phyloP scores from a whole-genome alignment of 1,140 invertebrate species.

The Ctenoplectra terminalis region DNA sequence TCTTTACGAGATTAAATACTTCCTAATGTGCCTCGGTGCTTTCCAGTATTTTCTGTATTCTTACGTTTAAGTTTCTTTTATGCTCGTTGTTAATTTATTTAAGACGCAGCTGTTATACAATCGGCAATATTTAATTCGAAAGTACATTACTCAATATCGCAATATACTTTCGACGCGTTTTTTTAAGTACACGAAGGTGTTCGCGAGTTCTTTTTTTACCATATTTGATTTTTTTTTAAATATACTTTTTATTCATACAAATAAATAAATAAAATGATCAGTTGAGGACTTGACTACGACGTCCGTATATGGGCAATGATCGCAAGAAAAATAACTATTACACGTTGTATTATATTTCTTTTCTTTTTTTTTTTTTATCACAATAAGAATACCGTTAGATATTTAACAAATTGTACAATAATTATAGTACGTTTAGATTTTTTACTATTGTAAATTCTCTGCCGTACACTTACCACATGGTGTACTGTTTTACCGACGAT shows the following conservation, averaged over 20 bases:
- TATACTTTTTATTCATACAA: not conserved
- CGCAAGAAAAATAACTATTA: conserved; percentile 15
- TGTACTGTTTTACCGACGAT: conserved; percentile 27
- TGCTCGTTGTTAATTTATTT: not conserved
- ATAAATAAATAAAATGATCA: conserved; percentile 3
- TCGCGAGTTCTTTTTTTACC: no score
- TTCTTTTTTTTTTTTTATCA: no score
- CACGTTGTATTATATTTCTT: not conserved
- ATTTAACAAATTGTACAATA: conserved; percentile 12
- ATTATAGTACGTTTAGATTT: not conserved
- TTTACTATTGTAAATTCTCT: not conserved
- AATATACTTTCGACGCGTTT: not conserved
- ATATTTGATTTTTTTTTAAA: not conserved
- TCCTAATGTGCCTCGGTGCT: conserved; percentile 58
- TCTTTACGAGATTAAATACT: conserved; percentile 22
- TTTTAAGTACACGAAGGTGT: not conserved
- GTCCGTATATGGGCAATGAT: not conserved
- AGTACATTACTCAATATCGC: not conserved
- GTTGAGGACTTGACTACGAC: not conserved
- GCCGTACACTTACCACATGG: conserved; percentile 33
- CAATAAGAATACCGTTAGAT: conserved; percentile 12
- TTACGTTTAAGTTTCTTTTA: not conserved
- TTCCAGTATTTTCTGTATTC: conserved; percentile 62
- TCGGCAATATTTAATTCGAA: no score
- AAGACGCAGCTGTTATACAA: not conserved